Conservation (phyloP, 2,797 vertebrate genomes). For the Meriones psammophilus region DNA sequence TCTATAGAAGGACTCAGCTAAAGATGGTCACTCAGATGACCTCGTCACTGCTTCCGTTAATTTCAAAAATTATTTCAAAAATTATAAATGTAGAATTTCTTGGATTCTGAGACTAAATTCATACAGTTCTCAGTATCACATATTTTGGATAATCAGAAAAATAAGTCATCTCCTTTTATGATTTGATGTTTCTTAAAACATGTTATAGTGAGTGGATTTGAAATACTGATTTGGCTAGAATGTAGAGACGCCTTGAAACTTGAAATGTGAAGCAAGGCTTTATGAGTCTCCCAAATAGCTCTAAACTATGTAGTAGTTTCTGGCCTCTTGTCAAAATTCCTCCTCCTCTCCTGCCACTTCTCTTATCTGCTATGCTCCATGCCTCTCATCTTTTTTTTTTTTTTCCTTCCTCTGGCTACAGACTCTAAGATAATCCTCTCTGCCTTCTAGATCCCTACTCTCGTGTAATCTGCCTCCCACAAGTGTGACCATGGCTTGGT, state of each 20-base stretch:
- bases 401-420: neutral
- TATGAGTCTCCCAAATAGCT: neutral
- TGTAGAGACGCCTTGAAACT: neutral
- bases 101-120: neutral
- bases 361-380: rapidly evolving
- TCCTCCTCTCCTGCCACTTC: too few relatives aligned
- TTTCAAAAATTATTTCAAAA: slow-evolving; percentile 1
- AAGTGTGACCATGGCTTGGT: neutral
- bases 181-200: slow-evolving; percentile 23
- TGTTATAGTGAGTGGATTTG: neutral
- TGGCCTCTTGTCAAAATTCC: neutral
- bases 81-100: neutral
- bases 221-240: neutral
- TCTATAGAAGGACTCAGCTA: neutral
- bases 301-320: neutral
- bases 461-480: neutral
- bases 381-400: rapidly evolving
- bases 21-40: neutral
- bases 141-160: slow-evolving; percentile 11
- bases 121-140: neutral
- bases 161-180: neutral
- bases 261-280: neutral
- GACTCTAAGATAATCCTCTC: neutral
- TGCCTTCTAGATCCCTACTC: neutral
- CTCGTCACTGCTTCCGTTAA: neutral